phyloP scores from a whole-genome alignment of 2,888 invertebrate species.

The Oscheius sp. region DNA sequence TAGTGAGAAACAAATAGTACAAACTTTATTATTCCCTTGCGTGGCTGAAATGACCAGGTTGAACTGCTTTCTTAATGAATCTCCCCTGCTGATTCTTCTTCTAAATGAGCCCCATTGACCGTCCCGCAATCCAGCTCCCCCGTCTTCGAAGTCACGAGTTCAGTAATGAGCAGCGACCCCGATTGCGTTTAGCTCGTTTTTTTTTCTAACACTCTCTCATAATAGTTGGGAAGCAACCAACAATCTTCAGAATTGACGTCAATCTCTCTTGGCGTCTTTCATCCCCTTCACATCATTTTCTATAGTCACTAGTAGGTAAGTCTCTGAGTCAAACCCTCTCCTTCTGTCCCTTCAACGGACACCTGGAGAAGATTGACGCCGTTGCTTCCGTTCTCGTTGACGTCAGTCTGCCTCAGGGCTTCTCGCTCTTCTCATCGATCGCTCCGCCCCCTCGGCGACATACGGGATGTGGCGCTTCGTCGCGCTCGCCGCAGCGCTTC shows the following conservation, averaged over 20 bases:
- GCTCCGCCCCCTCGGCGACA: constrained; percentile 25
- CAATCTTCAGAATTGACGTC: constrained; percentile 20
- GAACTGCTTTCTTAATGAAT: too few species aligned
- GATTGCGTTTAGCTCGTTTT: not conserved
- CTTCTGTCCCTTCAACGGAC: not conserved
- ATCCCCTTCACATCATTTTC: too few species aligned
- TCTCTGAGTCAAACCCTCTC: too few species aligned
- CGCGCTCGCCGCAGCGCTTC: constrained; percentile 29
- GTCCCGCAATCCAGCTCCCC: too few species aligned
- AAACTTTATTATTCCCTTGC: too few species aligned
- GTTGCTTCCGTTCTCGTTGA: constrained; percentile 25
- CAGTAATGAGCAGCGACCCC: not conserved
- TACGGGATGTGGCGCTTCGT: constrained; percentile 36
- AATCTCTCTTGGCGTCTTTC: not conserved
- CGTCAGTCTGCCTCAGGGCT: constrained; percentile 28
- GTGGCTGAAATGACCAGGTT: too few species aligned
- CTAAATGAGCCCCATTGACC: constrained; percentile 15
- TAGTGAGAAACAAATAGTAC: too few species aligned
- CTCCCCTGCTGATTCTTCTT: constrained; percentile 7
- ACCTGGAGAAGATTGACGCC: not conserved
- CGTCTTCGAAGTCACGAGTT: not conserved
- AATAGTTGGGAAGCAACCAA: too few species aligned
- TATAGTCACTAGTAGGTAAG: too few species aligned
- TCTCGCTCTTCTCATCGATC: constrained; percentile 15
- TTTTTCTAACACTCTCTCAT: too few species aligned